phyloP scores from a whole-genome alignment of 2,797 vertebrate genomes.

The Enteromius fasciolatus region DNA sequence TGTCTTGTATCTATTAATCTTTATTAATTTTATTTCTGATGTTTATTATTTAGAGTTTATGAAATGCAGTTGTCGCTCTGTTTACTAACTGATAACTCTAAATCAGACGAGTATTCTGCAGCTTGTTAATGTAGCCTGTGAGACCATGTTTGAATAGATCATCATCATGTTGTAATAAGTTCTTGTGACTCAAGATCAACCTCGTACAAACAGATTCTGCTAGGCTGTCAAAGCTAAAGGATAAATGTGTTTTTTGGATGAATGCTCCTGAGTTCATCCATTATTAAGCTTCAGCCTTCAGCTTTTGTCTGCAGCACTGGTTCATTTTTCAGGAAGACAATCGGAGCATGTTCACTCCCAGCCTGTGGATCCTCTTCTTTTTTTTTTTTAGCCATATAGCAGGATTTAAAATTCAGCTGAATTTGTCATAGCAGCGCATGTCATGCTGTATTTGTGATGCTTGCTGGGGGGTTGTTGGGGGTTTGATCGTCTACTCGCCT shows the following conservation, averaged over 20 bases:
- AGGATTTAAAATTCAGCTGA: slow-evolving; percentile 37
- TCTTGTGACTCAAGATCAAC: slow-evolving; percentile 26
- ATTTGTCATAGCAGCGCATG: slow-evolving; percentile 73
- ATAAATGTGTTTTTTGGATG: slow-evolving; percentile 35
- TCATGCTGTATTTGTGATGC: slow-evolving; percentile 65
- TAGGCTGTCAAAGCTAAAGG: slow-evolving; percentile 23
- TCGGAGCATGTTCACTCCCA: slow-evolving; percentile 27
- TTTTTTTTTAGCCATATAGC: neutral
- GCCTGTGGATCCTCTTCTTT: neutral
- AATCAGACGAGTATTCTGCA: neutral
- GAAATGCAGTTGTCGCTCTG: neutral
- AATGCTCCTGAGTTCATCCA: slow-evolving; percentile 43
- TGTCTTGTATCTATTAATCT: neutral
- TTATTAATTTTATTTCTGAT: neutral
- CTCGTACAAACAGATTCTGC: slow-evolving; percentile 14
- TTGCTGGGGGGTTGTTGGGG: slow-evolving; percentile 50
- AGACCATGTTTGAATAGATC: slow-evolving; percentile 6
- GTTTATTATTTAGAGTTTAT: neutral
- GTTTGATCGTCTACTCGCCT: slow-evolving; percentile 69
- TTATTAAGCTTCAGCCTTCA: slow-evolving; percentile 48
- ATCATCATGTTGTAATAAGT: slow-evolving; percentile 21
- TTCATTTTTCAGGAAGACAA: slow-evolving; percentile 26
- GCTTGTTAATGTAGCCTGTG: neutral
- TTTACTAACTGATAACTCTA: neutral
- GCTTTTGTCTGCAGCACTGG: slow-evolving; percentile 18